Evolutionary conservation across 2,113 vertebrate genomes (phyloP).

Genomic region (Corynorhinus townsendii): DNA sequence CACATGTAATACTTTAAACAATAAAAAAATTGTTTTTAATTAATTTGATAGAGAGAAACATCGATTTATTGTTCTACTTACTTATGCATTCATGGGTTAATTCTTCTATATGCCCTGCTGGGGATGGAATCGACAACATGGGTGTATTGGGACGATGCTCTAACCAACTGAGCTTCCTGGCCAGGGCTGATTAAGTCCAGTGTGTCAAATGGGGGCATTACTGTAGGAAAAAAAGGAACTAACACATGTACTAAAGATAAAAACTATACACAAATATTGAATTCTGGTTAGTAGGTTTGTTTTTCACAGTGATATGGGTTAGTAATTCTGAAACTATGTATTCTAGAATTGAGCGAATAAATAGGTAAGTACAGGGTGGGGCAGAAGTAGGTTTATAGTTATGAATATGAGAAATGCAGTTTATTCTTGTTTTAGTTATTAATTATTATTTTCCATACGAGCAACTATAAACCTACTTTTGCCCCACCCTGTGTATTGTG

Average conservation of each 20-base stretch:
- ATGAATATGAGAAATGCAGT: not conserved
- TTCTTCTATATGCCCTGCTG: not conserved
- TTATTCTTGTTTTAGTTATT: not conserved
- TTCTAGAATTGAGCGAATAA: not conserved
- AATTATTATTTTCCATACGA: not conserved
- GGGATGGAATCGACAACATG: not conserved
- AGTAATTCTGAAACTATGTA: conserved; percentile 13
- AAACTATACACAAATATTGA: not conserved
- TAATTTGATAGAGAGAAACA: not conserved
- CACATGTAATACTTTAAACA: not conserved
- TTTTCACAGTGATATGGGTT: not conserved
- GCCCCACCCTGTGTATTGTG: not conserved
- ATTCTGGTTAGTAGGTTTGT: not conserved
- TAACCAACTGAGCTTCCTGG: not conserved
- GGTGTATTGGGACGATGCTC: not conserved
- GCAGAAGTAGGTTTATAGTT: not conserved
- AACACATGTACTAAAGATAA: not conserved
- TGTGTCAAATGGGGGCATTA: not conserved
- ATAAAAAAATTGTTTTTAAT: not conserved
- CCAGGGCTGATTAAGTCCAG: not conserved
- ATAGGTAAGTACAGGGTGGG: not conserved
- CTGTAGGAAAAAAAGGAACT: not conserved
- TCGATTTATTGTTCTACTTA: not conserved
- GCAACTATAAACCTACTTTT: not conserved
- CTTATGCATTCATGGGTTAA: not conserved